Conservation (phyloP, 2,797 vertebrate genomes). For the Lemur catta region DNA sequence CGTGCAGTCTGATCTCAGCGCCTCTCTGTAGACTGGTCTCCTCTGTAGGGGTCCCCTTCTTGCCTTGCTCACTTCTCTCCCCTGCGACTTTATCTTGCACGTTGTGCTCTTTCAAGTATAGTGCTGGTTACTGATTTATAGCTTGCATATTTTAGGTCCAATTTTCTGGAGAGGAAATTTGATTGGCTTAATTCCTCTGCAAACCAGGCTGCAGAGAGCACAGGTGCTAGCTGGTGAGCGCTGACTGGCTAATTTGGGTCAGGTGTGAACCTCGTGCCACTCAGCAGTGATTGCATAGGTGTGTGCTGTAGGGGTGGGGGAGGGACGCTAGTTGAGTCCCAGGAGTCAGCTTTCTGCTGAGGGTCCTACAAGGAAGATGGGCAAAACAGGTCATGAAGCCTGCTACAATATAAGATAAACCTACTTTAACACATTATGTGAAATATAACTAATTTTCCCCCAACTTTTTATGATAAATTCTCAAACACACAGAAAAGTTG, state of each 20-base stretch:
- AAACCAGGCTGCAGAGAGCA: neutral
- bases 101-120: neutral
- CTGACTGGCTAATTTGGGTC: neutral
- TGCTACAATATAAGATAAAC: neutral
- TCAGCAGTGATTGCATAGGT: neutral
- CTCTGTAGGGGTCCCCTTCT: neutral
- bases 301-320: neutral
- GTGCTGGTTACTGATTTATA: neutral
- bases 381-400: neutral
- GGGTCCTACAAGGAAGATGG: neutral
- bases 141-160: neutral
- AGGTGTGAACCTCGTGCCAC: neutral
- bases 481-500: neutral
- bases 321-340: too few relatives aligned
- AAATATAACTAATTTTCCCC: neutral
- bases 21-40: too few relatives aligned
- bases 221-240: neutral
- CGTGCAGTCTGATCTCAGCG: neutral
- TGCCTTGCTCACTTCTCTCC: neutral
- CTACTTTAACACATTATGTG: neutral
- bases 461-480: slow-evolving; percentile 9
- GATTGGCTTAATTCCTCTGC: neutral
- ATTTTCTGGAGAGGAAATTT: neutral
- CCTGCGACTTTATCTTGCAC: neutral
- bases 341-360: neutral